Evolutionary conservation across 2,888 invertebrate genomes (phyloP).

Genomic region (Dexiosoma caninum): DNA sequence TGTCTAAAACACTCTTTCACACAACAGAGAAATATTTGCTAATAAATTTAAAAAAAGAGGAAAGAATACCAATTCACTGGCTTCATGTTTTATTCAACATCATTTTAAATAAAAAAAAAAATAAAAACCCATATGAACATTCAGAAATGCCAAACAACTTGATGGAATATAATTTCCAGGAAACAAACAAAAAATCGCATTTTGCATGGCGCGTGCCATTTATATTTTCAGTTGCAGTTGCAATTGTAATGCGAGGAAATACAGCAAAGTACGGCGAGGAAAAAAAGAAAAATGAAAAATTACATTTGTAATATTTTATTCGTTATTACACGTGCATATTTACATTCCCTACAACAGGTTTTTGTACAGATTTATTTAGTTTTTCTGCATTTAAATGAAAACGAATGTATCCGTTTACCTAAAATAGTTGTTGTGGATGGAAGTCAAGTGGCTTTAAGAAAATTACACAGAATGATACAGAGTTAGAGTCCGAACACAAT

Average conservation of each 20-base stretch:
- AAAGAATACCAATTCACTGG: constrained; percentile 1
- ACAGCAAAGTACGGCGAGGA: background rate
- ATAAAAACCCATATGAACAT: constrained; percentile 15
- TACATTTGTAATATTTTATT: constrained; percentile 27
- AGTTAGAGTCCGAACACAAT: too few relatives aligned
- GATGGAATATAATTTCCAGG: background rate
- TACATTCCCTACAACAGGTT: background rate
- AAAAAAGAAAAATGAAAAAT: background rate
- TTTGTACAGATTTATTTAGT: background rate
- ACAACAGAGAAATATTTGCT: background rate
- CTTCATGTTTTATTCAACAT: constrained; percentile 33
- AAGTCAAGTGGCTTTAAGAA: constrained; percentile 27
- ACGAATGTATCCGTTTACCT: background rate
- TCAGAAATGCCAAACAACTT: constrained; percentile 1
- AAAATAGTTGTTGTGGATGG: background rate
- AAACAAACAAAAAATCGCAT: background rate
- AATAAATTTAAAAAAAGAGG: background rate
- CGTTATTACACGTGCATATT: background rate
- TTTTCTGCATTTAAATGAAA: background rate
- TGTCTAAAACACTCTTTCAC: background rate
- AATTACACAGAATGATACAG: background rate
- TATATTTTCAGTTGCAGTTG: constrained; percentile 9
- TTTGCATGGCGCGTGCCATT: background rate
- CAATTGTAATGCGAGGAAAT: background rate
- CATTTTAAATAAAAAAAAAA: background rate